A percentile compares a stretch with the other conserved stretches of the same genome.
phyloP scores from a whole-genome alignment of 2,797 vertebrate species.

The Gallinago nigripennis region DNA sequence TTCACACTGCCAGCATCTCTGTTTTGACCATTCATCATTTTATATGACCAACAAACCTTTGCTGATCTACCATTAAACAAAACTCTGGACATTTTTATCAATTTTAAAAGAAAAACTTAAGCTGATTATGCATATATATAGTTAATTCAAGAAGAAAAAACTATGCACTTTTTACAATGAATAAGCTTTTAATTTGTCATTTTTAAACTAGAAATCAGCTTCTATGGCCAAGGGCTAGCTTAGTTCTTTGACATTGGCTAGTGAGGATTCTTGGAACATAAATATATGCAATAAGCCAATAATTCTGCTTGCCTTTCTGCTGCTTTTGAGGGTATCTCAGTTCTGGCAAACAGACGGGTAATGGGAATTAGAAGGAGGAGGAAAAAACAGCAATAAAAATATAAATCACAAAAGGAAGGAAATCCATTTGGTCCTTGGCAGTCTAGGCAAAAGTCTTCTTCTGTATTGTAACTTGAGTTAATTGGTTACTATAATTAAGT shows the following conservation, averaged over 20 bases:
- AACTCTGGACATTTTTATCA: background rate
- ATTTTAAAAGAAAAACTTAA: background rate
- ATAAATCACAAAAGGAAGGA: conserved; percentile 83
- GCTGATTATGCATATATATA: background rate
- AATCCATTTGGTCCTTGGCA: conserved; percentile 83
- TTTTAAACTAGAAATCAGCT: conserved; percentile 43
- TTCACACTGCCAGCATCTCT: background rate
- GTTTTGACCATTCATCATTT: background rate
- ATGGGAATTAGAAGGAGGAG: conserved; percentile 75
- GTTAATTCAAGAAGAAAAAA: background rate
- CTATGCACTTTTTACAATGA: background rate
- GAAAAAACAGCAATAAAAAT: conserved; percentile 78
- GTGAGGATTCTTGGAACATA: conserved; percentile 71
- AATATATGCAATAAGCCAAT: conserved; percentile 76
- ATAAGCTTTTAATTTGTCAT: conserved; percentile 34
- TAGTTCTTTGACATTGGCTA: conserved; percentile 55
- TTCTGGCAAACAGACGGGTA: conserved; percentile 76
- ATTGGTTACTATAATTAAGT: too few species aligned
- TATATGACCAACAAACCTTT: background rate
- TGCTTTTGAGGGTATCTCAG: conserved; percentile 70
- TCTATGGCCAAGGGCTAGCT: conserved; percentile 41
- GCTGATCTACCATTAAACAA: background rate
- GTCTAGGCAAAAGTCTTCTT: too few species aligned
- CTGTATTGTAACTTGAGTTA: too few species aligned
- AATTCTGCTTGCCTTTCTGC: conserved; percentile 71